Percentiles rank a stretch among this genome's conserved stretches.
phyloP scores from a whole-genome alignment of 1,140 invertebrate species.

The Eriocheir sinensis region DNA sequence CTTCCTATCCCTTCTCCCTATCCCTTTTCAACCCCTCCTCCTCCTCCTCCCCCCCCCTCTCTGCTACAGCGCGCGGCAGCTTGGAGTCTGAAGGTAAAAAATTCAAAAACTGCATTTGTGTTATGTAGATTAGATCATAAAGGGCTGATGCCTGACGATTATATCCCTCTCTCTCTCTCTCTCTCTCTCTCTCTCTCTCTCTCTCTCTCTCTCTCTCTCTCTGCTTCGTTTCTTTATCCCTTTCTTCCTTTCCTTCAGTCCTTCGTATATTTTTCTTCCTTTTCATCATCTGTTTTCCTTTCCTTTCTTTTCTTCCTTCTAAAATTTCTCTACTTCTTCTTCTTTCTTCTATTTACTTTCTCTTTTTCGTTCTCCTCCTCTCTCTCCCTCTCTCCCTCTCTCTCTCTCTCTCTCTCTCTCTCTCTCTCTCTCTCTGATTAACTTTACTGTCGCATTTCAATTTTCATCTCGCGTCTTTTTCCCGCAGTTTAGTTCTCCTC shows the following conservation, averaged over 20 bases:
- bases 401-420: neutral
- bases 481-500: no score
- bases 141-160: no score
- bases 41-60: no score
- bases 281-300: neutral
- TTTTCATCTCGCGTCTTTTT: no score
- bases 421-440: neutral
- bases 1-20: no score
- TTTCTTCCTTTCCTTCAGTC: neutral
- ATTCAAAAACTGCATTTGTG: neutral
- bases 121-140: neutral
- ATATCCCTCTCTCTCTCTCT: no score
- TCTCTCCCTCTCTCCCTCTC: neutral
- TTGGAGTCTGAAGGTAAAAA: neutral
- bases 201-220: neutral
- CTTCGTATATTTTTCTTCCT: neutral
- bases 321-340: neutral
- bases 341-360: neutral
- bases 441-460: neutral
- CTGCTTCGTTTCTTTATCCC: neutral
- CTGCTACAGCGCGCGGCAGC: no score
- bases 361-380: neutral
- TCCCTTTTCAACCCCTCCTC: no score
- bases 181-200: neutral
- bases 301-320: neutral